Evolutionary conservation across 2,888 invertebrate genomes (phyloP).

Genomic region (Proisotoma minuta): DNA sequence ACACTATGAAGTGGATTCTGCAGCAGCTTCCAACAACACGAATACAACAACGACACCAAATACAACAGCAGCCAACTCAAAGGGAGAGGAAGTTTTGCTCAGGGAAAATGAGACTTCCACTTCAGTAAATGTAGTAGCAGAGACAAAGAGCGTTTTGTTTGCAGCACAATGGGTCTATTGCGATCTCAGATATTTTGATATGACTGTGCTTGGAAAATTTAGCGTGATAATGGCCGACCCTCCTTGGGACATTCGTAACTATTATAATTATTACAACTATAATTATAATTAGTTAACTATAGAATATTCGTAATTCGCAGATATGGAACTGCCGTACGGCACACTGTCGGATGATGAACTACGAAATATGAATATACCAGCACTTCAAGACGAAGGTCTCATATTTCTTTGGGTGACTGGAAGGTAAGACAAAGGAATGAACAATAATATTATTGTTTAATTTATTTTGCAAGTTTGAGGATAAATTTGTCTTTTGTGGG

Average conservation of each 20-base stretch:
- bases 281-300: too few species aligned
- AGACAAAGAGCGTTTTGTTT: conserved; percentile 19
- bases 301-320: too few species aligned
- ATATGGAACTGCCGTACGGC: conserved; percentile 97
- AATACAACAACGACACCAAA: conserved; percentile 17
- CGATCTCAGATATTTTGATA: conserved; percentile 83
- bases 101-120: conserved; percentile 9
- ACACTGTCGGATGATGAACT: conserved; percentile 99
- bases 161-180: conserved; percentile 97
- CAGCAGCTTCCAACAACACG: conserved; percentile 38
- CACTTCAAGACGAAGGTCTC: conserved; percentile 89
- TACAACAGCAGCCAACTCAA: not conserved
- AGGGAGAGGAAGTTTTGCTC: not conserved
- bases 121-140: not conserved
- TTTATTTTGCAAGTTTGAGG: not conserved
- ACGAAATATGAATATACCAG: conserved; percentile 89
- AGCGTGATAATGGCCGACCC: conserved; percentile 97
- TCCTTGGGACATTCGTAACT: conserved; percentile 99
- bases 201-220: conserved; percentile 92
- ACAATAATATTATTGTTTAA: conserved; percentile 12
- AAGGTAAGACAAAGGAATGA: conserved; percentile 54
- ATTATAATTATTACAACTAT: too few species aligned
- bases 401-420: conserved; percentile 98
- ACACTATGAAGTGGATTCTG: conserved; percentile 91
- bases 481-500: conserved; percentile 3